Evolutionary conservation across 2,888 invertebrate species (phyloP), one percentile per base, ranked within the genome.

Genomic region (Nymphalis urticae): DNA sequence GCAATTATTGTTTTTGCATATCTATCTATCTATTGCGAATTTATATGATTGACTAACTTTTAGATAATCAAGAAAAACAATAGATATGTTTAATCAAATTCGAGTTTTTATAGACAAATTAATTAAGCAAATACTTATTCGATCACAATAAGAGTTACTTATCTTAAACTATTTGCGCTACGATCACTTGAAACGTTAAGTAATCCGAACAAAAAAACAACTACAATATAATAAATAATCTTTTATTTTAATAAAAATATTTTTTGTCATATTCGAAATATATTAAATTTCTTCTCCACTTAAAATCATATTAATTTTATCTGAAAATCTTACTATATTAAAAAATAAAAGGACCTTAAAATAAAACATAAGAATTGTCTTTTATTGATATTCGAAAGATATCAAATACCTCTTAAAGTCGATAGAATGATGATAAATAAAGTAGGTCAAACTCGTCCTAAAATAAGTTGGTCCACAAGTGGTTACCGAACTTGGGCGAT

Each of bases 391-490:
- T 58, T 58, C 19, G 36, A 10, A 42, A 21, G 53, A 51, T 54
- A 68, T 62, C 60, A 60, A 48, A 54, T 64, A 51, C 42, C 58
- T 58, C 58, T 58, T 58, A 58, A 58, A 19, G 19, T 13, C 19
- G 58, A 58, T 58, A 61, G 60, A 62, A 53, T 36, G 70, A 60
- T 74, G 75, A 75, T 77, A 73, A 73, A 71, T 69, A 72, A 75
- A 77, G 76, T 77, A 72, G 76, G 77, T 76, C 77, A 75, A 77
- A 75, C 73, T 74, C 61, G 64, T 62, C 62, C 56, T 67, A 36
- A 67, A 67, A 67, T 67, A 72, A 75, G 70, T 74, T 74, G 13
- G 69, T 68, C 69, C 68, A 63, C 70, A 54, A 61, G 61, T 70
- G 68, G 67, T 50, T 69, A 66, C 60, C 54, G 64, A 72, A 75